Percentiles rank a stretch among this genome's conserved stretches.
These are phyloP conservation scores for Clarias gariepinus DNA, from an alignment of 2,113 vertebrate species.

Conservation along the genomic window DNA sequence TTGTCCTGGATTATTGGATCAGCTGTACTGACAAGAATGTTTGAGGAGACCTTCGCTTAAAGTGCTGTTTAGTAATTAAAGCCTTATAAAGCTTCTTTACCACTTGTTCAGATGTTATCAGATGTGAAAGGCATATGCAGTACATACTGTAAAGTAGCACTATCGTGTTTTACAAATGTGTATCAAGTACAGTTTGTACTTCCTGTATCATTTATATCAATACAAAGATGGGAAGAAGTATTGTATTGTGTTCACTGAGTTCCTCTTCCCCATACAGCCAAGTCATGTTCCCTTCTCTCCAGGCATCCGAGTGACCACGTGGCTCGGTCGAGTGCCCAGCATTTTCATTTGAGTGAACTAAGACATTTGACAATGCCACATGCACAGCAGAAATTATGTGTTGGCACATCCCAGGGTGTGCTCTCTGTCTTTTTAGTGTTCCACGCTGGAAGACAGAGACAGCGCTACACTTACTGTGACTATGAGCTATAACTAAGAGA, in stretches of 20 bases:
- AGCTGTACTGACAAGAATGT: not conserved
- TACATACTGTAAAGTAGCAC: not conserved
- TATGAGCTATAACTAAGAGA: not conserved
- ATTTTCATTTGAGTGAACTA: not conserved
- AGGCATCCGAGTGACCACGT: not conserved
- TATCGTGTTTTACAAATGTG: not conserved
- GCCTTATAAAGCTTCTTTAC: not conserved
- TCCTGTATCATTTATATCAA: not conserved
- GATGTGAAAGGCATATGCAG: not conserved
- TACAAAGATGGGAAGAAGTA: not conserved
- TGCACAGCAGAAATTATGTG: not conserved
- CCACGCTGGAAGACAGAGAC: not conserved
- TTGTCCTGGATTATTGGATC: not conserved
- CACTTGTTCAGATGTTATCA: not conserved
- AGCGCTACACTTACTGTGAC: not conserved
- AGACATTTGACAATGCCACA: not conserved
- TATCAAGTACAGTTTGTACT: not conserved
- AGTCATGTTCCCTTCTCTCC: not conserved
- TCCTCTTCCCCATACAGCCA: not conserved
- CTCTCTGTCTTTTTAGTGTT: not conserved
- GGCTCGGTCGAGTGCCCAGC: constrained; percentile 3
- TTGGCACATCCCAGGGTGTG: not conserved
- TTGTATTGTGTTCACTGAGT: not conserved
- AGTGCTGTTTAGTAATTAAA: not conserved
- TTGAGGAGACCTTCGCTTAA: not conserved